These are phyloP conservation scores for Apomyelois bistriatella DNA, from an alignment of 2,888 invertebrate genomes.

Conservation along the genomic window DNA sequence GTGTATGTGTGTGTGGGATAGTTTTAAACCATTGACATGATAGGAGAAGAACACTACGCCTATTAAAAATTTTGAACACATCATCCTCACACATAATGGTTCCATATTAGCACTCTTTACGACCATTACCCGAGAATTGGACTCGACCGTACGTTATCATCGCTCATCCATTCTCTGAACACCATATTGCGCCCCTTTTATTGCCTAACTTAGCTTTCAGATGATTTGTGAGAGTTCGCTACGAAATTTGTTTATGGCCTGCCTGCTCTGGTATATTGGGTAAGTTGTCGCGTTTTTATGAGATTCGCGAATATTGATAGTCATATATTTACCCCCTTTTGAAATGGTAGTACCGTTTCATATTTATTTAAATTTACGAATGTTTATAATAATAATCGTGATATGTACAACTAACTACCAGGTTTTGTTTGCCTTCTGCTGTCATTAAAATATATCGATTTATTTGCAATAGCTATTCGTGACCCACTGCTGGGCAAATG, in stretches of 20 bases:
- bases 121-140: conserved; percentile 5
- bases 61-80: neutral
- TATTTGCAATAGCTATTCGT: too few relatives aligned
- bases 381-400: too few relatives aligned
- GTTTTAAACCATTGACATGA: too few relatives aligned
- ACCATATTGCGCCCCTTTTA: conserved; percentile 54
- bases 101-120: neutral
- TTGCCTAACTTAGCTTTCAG: conserved; percentile 46
- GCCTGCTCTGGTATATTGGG: conserved; percentile 2
- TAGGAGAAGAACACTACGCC: too few relatives aligned
- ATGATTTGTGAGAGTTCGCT: conserved; percentile 47
- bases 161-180: conserved; percentile 45
- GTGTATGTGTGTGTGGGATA: too few relatives aligned
- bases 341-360: too few relatives aligned
- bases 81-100: neutral
- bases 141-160: conserved; percentile 44
- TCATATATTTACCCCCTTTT: too few relatives aligned
- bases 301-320: neutral
- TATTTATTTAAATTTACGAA: too few relatives aligned
- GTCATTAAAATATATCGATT: too few relatives aligned
- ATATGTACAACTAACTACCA: too few relatives aligned
- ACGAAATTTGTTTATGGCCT: conserved; percentile 26
- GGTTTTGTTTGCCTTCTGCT: too few relatives aligned
- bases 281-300: neutral
- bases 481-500: too few relatives aligned